These are phyloP conservation scores for Hyaena hyaena DNA, from an alignment of 2,113 vertebrate species.

Conservation along the genomic window DNA sequence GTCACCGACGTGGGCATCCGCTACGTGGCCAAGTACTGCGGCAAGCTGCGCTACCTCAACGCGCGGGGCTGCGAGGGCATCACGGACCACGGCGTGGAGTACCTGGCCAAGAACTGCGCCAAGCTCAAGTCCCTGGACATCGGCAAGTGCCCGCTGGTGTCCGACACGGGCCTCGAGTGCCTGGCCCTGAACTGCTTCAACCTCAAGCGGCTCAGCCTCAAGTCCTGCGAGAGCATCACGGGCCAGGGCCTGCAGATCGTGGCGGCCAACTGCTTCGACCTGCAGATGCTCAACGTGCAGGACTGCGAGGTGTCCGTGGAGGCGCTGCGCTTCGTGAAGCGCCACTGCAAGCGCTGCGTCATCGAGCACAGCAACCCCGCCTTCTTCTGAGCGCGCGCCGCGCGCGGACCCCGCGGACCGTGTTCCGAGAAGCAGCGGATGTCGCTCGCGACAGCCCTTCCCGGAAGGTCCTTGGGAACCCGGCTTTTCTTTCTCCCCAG, in stretches of 20 bases:
- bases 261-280: constrained; percentile 96
- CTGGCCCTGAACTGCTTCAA: constrained; percentile 96
- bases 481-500: constrained; percentile 60
- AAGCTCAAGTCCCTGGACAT: constrained; percentile 97
- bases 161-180: constrained; percentile 94
- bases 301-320: constrained; percentile 97
- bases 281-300: constrained; percentile 98
- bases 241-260: constrained; percentile 95
- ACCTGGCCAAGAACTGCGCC: constrained; percentile 96
- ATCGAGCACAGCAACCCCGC: constrained; percentile 99
- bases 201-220: constrained; percentile 95
- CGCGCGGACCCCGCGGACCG: constrained; percentile 88
- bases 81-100: constrained; percentile 96
- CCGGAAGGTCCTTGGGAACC: constrained; percentile 76
- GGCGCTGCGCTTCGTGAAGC: constrained; percentile 94
- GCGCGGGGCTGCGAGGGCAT: constrained; percentile 97
- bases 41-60: constrained; percentile 98
- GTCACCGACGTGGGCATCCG: constrained; percentile 98
- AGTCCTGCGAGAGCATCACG: constrained; percentile 96
- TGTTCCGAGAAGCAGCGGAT: constrained; percentile 90
- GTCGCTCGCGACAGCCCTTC: constrained; percentile 64
- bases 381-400: constrained; percentile 90
- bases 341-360: constrained; percentile 96
- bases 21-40: constrained; percentile 97
- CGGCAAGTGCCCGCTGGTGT: constrained; percentile 97